Conservation (phyloP, 2,888 invertebrate species). For the Lochmaea crataegi region DNA sequence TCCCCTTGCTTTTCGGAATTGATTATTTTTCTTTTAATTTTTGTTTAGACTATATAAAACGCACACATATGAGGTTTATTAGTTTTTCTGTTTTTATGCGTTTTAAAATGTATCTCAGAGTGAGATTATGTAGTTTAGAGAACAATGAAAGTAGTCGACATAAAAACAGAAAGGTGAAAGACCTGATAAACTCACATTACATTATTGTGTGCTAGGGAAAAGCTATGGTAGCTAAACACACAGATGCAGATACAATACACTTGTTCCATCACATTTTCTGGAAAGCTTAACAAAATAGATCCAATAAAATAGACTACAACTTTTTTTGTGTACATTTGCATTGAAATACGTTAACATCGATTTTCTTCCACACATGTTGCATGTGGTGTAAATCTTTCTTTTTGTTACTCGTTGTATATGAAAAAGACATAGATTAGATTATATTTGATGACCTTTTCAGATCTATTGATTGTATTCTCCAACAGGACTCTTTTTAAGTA, state of each 20-base stretch:
- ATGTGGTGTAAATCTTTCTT: too few species aligned
- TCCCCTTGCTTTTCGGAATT: slow-evolving; percentile 37
- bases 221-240: background rate
- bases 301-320: too few species aligned
- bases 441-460: too few species aligned
- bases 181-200: background rate
- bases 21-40: slow-evolving; percentile 44
- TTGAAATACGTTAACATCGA: too few species aligned
- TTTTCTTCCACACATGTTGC: too few species aligned
- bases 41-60: slow-evolving; percentile 36
- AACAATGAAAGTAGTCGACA: slow-evolving; percentile 17
- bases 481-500: too few species aligned
- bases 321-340: too few species aligned
- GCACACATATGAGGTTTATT: slow-evolving; percentile 20
- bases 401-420: too few species aligned
- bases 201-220: background rate
- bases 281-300: too few species aligned
- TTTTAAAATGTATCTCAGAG: slow-evolving; percentile 1
- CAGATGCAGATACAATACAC: background rate
- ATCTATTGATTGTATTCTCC: too few species aligned
- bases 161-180: slow-evolving; percentile 11
- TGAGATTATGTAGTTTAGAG: background rate
- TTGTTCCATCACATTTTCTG: too few species aligned
- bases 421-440: too few species aligned
- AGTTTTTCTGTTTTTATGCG: slow-evolving; percentile 19